These are phyloP conservation scores for Heliconius erato DNA, from an alignment of 2,888 invertebrate genomes.

Conservation along the genomic window DNA sequence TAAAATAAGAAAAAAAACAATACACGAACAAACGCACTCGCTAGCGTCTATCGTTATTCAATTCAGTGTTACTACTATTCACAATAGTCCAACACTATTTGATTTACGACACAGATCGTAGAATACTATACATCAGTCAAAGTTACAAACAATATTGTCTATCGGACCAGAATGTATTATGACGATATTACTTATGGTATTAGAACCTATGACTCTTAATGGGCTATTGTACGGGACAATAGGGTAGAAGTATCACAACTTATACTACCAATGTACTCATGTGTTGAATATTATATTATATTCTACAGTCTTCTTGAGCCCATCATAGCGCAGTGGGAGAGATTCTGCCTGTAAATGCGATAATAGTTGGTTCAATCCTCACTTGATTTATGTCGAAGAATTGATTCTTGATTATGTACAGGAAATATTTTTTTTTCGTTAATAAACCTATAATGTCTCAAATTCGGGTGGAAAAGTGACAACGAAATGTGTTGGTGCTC, in stretches of 20 bases:
- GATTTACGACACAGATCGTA: constrained; percentile 14
- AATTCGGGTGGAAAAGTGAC: too few species aligned
- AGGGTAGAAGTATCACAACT: constrained; percentile 19
- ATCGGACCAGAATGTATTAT: constrained; percentile 35
- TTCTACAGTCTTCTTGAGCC: too few species aligned
- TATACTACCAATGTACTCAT: background rate
- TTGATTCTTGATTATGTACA: too few species aligned
- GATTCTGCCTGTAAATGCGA: too few species aligned
- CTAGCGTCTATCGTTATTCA: background rate
- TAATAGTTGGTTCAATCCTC: too few species aligned
- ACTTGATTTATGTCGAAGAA: too few species aligned
- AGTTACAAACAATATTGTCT: constrained; percentile 21
- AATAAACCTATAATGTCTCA: too few species aligned
- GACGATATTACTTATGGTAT: constrained; percentile 37
- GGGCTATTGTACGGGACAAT: constrained; percentile 38
- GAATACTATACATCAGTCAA: constrained; percentile 30
- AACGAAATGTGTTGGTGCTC: too few species aligned
- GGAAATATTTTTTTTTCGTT: too few species aligned
- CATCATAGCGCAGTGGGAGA: too few species aligned
- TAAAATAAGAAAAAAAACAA: too few species aligned
- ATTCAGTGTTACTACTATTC: background rate
- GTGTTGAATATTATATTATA: too few species aligned
- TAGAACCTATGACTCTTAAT: constrained; percentile 34
- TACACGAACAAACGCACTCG: background rate
- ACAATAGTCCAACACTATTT: background rate